phyloP scores from a whole-genome alignment of 2,113 vertebrate genomes.

The Protomyctophum bolini region DNA sequence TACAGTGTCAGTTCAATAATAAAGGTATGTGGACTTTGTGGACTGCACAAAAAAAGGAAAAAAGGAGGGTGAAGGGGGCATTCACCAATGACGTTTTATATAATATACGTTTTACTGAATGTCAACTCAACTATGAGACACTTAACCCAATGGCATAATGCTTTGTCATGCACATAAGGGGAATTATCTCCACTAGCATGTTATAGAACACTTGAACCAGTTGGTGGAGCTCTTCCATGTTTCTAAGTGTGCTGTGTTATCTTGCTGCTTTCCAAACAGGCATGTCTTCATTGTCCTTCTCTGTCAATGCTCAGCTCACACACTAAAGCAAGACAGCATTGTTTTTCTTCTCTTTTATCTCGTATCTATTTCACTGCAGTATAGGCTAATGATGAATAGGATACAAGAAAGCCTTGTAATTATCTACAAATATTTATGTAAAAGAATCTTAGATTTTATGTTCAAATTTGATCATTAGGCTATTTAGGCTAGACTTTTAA shows the following conservation, averaged over 20 bases:
- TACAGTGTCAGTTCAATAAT: not conserved
- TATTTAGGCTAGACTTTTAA: not conserved
- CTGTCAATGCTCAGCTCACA: constrained; percentile 42
- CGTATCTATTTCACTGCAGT: constrained; percentile 23
- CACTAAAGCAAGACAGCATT: constrained; percentile 25
- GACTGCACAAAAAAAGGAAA: constrained; percentile 6
- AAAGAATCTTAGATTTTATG: not conserved
- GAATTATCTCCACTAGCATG: constrained; percentile 41
- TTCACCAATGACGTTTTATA: not conserved
- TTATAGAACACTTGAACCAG: constrained; percentile 52
- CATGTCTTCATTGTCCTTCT: constrained; percentile 5
- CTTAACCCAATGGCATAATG: constrained; percentile 25
- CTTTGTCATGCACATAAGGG: constrained; percentile 17
- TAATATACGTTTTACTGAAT: not conserved
- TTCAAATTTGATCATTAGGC: not conserved
- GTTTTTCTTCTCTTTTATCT: constrained; percentile 32
- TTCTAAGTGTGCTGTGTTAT: constrained; percentile 18
- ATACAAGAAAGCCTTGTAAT: constrained; percentile 2
- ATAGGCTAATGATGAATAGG: not conserved
- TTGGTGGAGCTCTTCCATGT: constrained; percentile 73
- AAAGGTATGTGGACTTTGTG: not conserved
- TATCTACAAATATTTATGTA: not conserved
- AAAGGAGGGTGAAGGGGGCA: not conserved
- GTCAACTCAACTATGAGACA: not conserved
- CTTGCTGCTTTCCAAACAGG: constrained; percentile 15